A percentile compares a stretch with the other conserved stretches of the same genome.
Evolutionary conservation across 1,140 invertebrate genomes (phyloP).

Genomic region (Acromyrmex heyeri): DNA sequence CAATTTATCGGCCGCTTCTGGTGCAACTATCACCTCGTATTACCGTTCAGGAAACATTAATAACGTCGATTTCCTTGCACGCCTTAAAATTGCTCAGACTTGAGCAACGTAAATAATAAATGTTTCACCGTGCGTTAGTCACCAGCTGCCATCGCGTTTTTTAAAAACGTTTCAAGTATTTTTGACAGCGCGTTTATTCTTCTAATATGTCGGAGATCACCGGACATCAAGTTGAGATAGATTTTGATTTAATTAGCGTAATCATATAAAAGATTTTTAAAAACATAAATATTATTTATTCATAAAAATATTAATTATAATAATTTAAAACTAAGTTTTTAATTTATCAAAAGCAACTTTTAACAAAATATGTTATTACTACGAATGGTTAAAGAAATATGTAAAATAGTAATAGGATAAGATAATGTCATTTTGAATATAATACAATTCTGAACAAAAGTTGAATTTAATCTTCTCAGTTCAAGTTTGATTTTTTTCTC

Average conservation of each 20-base stretch:
- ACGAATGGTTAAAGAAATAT: not conserved
- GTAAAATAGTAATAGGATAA: not conserved
- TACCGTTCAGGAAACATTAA: slow-evolving; percentile 46
- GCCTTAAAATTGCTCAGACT: not conserved
- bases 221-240: not conserved
- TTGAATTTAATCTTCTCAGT: too few relatives aligned
- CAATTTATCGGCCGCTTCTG: slow-evolving; percentile 1
- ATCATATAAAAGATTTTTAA: not conserved
- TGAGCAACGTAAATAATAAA: slow-evolving; percentile 30
- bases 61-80: slow-evolving; percentile 48
- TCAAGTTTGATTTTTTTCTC: too few relatives aligned
- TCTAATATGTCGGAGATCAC: not conserved
- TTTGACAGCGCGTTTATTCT: slow-evolving; percentile 23
- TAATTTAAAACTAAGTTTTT: not conserved
- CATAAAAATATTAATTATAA: not conserved
- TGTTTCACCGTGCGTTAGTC: slow-evolving; percentile 8
- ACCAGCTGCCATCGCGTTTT: slow-evolving; percentile 7
- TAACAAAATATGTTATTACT: not conserved
- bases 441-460: too few relatives aligned
- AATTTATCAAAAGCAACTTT: not conserved
- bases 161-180: slow-evolving; percentile 19
- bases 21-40: slow-evolving; percentile 24
- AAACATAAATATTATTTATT: not conserved
- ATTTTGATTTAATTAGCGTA: not conserved
- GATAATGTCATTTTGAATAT: too few relatives aligned